Evolutionary conservation across 2,797 vertebrate genomes (phyloP).

Genomic region (Myotis pilosus): DNA sequence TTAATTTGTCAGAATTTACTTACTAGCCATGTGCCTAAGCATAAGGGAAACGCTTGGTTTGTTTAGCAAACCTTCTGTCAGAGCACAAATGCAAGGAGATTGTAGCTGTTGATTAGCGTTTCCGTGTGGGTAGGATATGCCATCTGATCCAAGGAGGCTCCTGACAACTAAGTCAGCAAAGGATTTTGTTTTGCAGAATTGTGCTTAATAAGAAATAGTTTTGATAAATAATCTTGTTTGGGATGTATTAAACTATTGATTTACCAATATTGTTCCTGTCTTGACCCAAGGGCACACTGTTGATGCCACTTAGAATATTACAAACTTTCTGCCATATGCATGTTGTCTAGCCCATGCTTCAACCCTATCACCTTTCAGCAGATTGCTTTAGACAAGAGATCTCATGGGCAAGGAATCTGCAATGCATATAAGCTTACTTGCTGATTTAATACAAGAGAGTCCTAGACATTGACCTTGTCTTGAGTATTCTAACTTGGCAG

Average conservation of each 20-base stretch:
- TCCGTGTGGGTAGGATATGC: conserved; percentile 5
- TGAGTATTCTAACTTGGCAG: conserved; percentile 86
- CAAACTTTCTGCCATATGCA: conserved; percentile 87
- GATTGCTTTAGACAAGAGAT: conserved; percentile 89
- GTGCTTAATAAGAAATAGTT: conserved; percentile 68
- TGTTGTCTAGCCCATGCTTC: conserved; percentile 86
- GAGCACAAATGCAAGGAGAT: conserved; percentile 29
- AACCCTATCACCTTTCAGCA: conserved; percentile 88
- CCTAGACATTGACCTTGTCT: conserved; percentile 89
- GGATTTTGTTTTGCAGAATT: conserved; percentile 77
- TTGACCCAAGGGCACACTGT: conserved; percentile 82
- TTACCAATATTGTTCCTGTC: conserved; percentile 82
- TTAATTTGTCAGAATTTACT: conserved; percentile 74
- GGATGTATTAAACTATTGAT: conserved; percentile 84
- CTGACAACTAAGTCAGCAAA: conserved; percentile 71
- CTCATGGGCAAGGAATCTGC: conserved; percentile 89
- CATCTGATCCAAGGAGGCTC: conserved; percentile 71
- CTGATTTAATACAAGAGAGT: conserved; percentile 89
- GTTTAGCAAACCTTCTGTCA: conserved; percentile 71
- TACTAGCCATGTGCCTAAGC: conserved; percentile 76
- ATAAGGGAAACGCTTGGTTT: conserved; percentile 77
- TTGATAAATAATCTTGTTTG: conserved; percentile 84
- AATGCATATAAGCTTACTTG: conserved; percentile 88
- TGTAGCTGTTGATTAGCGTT: conserved; percentile 68
- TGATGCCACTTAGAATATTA: conserved; percentile 85